A percentile compares a stretch with the other conserved stretches of the same genome.
These are phyloP conservation scores for Rotaria macrura DNA, from an alignment of 2,888 invertebrate species.

Conservation along the genomic window DNA sequence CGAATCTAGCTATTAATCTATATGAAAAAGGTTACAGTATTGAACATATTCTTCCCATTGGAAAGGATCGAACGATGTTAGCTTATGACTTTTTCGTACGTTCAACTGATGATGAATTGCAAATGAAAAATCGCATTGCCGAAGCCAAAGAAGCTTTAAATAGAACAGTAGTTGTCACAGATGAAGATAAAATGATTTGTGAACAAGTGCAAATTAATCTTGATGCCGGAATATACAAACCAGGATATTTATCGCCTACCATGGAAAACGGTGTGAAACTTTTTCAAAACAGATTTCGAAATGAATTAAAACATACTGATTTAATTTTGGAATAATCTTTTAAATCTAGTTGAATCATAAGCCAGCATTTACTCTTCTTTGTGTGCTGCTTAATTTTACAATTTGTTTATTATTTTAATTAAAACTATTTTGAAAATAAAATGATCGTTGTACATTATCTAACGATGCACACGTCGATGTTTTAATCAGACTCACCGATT, in stretches of 20 bases:
- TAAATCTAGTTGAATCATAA: too few relatives aligned
- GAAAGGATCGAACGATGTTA: background rate
- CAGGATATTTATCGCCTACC: background rate
- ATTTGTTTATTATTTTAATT: too few relatives aligned
- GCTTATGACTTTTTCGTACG: background rate
- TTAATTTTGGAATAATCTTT: background rate
- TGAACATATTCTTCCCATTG: background rate
- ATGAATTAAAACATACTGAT: background rate
- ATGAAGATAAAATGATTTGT: slow-evolving; percentile 13
- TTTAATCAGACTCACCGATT: too few relatives aligned
- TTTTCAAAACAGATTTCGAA: background rate
- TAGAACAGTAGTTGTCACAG: background rate
- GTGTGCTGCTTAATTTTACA: too few relatives aligned
- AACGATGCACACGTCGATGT: too few relatives aligned
- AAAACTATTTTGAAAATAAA: too few relatives aligned
- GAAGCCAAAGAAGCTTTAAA: background rate
- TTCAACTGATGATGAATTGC: background rate
- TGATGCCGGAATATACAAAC: background rate
- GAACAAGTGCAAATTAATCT: slow-evolving; percentile 5
- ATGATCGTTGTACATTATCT: too few relatives aligned
- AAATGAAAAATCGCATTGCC: background rate
- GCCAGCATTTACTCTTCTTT: too few relatives aligned
- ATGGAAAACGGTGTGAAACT: background rate
- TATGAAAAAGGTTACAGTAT: background rate
- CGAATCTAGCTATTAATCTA: background rate